Conservation (phyloP, 2,113 vertebrate species). For the Chlamydotis undulata region DNA sequence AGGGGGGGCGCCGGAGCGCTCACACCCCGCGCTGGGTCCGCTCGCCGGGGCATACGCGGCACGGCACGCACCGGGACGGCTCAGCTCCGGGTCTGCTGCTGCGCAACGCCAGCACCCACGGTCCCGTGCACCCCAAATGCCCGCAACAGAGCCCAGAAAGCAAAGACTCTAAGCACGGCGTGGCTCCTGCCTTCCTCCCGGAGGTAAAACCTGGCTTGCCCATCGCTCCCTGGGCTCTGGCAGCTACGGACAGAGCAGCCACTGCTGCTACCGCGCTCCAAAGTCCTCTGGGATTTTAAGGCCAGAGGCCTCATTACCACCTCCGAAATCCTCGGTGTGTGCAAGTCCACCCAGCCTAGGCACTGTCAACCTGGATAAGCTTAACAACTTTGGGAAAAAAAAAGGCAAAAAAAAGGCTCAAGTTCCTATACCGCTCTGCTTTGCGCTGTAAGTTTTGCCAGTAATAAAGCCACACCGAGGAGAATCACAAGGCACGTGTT, state of each 20-base stretch:
- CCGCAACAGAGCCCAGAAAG: background rate
- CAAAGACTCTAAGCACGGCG: background rate
- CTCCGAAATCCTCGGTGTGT: background rate
- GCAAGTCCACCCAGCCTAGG: background rate
- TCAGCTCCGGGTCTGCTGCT: background rate
- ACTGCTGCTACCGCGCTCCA: background rate
- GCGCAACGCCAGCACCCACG: background rate
- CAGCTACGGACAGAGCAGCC: rapidly evolving
- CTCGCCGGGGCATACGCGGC: too few species aligned
- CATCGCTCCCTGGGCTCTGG: background rate
- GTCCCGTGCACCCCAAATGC: background rate
- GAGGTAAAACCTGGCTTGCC: background rate
- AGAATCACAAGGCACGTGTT: background rate
- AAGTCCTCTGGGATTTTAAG: background rate
- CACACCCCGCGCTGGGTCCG: too few species aligned
- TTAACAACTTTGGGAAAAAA: background rate
- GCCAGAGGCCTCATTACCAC: background rate
- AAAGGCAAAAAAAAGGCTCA: background rate
- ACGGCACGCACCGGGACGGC: too few species aligned
- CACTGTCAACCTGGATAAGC: background rate
- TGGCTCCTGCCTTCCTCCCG: background rate
- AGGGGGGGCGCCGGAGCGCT: too few species aligned
- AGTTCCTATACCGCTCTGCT: background rate
- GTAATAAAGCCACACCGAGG: background rate
- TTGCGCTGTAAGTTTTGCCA: background rate